phyloP scores from a whole-genome alignment of 2,113 vertebrate species.

The Heteronetta atricapilla region DNA sequence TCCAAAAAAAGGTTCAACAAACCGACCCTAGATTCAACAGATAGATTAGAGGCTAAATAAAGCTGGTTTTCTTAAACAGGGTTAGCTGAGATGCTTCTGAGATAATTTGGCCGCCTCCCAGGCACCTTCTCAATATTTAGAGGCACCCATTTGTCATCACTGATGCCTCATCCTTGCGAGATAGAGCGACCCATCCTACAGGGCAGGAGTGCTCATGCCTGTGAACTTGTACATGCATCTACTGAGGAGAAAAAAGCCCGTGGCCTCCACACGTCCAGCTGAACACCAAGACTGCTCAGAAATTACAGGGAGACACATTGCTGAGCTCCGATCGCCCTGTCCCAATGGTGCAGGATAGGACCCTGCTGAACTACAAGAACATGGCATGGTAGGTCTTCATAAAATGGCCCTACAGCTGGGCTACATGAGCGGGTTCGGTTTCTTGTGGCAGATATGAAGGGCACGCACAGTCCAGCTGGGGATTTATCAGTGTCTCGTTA shows the following conservation, averaged over 20 bases:
- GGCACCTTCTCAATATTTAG: conserved; percentile 52
- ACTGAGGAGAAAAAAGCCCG: not conserved
- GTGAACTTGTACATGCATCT: not conserved
- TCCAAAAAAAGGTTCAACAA: conserved; percentile 16
- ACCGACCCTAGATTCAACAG: conserved; percentile 34
- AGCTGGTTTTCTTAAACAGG: conserved; percentile 51
- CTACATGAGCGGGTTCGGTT: not conserved
- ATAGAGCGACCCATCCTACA: not conserved
- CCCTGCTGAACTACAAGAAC: not conserved
- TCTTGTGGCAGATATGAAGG: not conserved
- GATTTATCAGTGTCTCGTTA: not conserved
- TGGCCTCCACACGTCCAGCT: not conserved
- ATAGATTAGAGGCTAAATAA: conserved; percentile 48
- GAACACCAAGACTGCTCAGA: not conserved
- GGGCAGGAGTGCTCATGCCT: not conserved
- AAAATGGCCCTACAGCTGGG: not conserved
- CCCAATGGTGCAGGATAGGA: accelerated
- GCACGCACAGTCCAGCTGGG: not conserved
- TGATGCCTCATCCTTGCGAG: not conserved
- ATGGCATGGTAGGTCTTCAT: not conserved
- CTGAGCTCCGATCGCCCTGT: not conserved
- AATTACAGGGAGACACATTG: not conserved
- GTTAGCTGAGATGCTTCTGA: conserved; percentile 58
- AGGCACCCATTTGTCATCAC: conserved; percentile 48
- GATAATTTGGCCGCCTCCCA: conserved; percentile 57